Conservation (phyloP, 2,888 invertebrate species). For the Polymixis lichenea region DNA sequence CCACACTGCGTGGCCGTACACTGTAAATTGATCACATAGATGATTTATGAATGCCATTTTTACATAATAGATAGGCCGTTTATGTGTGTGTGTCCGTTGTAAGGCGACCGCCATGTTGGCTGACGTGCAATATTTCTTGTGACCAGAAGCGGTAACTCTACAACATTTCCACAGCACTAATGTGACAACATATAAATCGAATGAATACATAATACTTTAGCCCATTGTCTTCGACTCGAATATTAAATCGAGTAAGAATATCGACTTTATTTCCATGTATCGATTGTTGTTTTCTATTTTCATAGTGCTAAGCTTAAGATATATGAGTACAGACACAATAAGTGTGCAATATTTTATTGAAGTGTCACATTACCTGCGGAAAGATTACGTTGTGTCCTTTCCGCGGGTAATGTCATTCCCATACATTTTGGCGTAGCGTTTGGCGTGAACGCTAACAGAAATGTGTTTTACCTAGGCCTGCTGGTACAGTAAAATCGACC, state of each 20-base stretch:
- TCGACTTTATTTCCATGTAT: slow-evolving; percentile 51
- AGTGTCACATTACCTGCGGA: too few species aligned
- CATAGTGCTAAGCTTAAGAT: slow-evolving; percentile 35
- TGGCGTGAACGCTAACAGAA: too few species aligned
- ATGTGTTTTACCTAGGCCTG: too few species aligned
- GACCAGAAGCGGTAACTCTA: slow-evolving; percentile 64
- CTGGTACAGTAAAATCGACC: neutral
- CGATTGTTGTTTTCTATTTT: slow-evolving; percentile 50
- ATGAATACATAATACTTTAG: slow-evolving; percentile 69
- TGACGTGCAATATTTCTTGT: slow-evolving; percentile 70
- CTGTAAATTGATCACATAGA: slow-evolving; percentile 77
- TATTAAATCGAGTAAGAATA: slow-evolving; percentile 54
- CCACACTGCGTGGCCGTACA: slow-evolving; percentile 73
- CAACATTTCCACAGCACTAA: slow-evolving; percentile 61
- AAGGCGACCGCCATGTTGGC: slow-evolving; percentile 56
- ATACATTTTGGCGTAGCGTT: too few species aligned
- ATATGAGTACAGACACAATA: slow-evolving; percentile 33
- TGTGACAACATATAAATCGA: slow-evolving; percentile 67
- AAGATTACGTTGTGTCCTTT: too few species aligned
- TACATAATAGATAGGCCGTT: slow-evolving; percentile 73
- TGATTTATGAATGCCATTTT: slow-evolving; percentile 77
- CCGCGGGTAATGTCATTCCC: too few species aligned
- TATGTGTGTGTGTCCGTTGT: slow-evolving; percentile 55
- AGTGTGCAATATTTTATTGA: slow-evolving; percentile 47
- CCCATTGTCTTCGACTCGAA: slow-evolving; percentile 71